Percentiles rank a stretch among this genome's conserved stretches.
phyloP scores from a whole-genome alignment of 1,140 invertebrate genomes.

The Drosophila ficusphila region DNA sequence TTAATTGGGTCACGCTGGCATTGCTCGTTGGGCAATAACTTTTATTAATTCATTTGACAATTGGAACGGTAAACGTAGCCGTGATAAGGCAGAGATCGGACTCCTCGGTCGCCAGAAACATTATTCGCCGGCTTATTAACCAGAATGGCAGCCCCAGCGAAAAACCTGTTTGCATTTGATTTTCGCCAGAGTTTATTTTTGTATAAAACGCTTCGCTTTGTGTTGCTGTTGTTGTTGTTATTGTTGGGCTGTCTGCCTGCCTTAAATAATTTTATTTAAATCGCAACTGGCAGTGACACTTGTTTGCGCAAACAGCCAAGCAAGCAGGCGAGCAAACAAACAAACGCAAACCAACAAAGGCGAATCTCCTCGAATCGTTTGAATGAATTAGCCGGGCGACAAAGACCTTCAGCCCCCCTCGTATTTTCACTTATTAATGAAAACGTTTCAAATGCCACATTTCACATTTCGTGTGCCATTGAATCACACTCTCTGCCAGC shows the following conservation, averaged over 20 bases:
- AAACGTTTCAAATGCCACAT: slow-evolving; percentile 75
- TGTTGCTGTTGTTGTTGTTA: slow-evolving; percentile 10
- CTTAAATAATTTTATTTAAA: slow-evolving; percentile 73
- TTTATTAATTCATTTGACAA: slow-evolving; percentile 51
- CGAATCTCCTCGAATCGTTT: slow-evolving; percentile 50
- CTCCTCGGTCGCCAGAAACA: slow-evolving; percentile 2
- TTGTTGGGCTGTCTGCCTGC: slow-evolving; percentile 36
- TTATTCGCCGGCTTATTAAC: slow-evolving; percentile 35
- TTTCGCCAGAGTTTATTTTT: slow-evolving; percentile 53
- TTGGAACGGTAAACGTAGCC: slow-evolving; percentile 40
- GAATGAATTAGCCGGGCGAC: slow-evolving; percentile 62
- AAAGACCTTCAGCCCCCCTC: slow-evolving; percentile 1
- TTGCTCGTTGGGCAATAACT: slow-evolving; percentile 38
- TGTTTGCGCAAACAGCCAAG: slow-evolving; percentile 64
- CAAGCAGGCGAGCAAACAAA: slow-evolving; percentile 36
- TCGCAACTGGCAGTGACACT: slow-evolving; percentile 71
- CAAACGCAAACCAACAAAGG: slow-evolving; percentile 46
- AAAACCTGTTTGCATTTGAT: slow-evolving; percentile 73
- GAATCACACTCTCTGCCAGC: slow-evolving; percentile 54
- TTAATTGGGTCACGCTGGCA: slow-evolving; percentile 63
- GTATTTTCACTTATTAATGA: slow-evolving; percentile 70
- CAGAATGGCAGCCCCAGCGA: slow-evolving; percentile 23
- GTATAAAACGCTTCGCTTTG: slow-evolving; percentile 28
- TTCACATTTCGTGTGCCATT: slow-evolving; percentile 64
- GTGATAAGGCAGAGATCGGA: slow-evolving; percentile 15